These are phyloP conservation scores for Embiotoca jacksoni DNA, from an alignment of 2,113 vertebrate genomes.

Conservation along the genomic window DNA sequence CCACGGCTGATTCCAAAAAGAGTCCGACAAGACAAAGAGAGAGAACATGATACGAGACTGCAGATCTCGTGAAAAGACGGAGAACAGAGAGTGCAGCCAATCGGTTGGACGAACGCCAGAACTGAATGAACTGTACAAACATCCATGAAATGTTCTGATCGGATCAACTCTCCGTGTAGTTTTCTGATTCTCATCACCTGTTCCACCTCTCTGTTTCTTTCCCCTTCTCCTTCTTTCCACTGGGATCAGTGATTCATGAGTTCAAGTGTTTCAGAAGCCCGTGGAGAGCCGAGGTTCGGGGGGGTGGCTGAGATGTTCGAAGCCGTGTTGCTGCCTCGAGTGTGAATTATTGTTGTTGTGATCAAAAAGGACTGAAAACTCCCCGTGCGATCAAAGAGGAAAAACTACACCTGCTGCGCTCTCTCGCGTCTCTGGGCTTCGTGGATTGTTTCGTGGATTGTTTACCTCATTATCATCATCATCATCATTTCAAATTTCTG, in stretches of 20 bases:
- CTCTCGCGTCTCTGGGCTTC: not conserved
- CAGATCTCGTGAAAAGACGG: constrained; percentile 19
- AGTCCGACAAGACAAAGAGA: not conserved
- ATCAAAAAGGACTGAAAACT: constrained; percentile 15
- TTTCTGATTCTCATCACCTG: constrained; percentile 16
- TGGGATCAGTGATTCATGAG: constrained; percentile 29
- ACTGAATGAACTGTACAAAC: constrained; percentile 4
- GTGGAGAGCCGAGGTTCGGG: not conserved
- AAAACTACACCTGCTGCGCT: constrained; percentile 32
- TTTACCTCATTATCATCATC: too few species aligned
- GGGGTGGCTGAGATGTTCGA: constrained; percentile 26
- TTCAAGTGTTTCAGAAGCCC: constrained; percentile 28
- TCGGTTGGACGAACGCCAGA: constrained; percentile 12
- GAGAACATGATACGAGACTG: constrained; percentile 9
- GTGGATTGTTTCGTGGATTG: too few species aligned
- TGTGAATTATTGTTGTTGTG: constrained; percentile 24
- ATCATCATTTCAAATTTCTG: too few species aligned
- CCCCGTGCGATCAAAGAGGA: not conserved
- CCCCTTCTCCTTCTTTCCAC: not conserved
- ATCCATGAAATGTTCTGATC: constrained; percentile 14
- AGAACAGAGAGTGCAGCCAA: constrained; percentile 50
- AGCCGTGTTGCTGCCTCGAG: constrained; percentile 1
- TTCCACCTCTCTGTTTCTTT: constrained; percentile 12
- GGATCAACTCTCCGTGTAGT: not conserved
- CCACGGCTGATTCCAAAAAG: constrained; percentile 3